Conservation (phyloP, 92 coral and sea anemone species). For the Anthopleura xanthogrammica region DNA sequence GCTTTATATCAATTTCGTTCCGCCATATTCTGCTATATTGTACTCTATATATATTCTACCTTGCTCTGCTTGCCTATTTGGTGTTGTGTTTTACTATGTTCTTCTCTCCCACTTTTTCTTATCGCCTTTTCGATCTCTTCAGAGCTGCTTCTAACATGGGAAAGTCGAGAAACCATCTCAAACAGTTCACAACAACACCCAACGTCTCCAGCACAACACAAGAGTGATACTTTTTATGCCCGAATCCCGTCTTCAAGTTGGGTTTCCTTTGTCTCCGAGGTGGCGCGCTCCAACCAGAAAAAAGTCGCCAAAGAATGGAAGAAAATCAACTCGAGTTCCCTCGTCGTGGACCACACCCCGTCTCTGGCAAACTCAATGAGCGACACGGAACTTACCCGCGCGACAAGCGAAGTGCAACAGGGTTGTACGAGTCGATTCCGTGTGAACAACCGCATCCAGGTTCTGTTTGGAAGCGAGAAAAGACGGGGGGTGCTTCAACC, state of each 20-base stretch:
- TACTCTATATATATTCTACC: too few species aligned
- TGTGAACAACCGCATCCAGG: conserved; percentile 51
- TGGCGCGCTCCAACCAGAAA: conserved; percentile 24
- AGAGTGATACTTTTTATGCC: conserved; percentile 2
- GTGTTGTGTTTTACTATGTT: too few species aligned
- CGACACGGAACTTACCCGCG: not conserved
- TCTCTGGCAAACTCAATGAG: not conserved
- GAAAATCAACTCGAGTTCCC: conserved; percentile 22
- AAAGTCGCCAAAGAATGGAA: conserved; percentile 23
- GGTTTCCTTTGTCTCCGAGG: conserved; percentile 26
- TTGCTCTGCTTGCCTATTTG: not conserved
- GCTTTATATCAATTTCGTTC: too few species aligned
- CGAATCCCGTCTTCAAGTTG: conserved; percentile 11
- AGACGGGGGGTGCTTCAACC: conserved; percentile 80
- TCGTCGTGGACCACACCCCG: conserved; percentile 20
- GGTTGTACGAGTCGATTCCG: conserved; percentile 50
- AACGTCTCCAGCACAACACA: not conserved
- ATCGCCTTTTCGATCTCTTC: not conserved
- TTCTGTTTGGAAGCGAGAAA: conserved; percentile 60
- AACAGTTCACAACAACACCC: conserved; percentile 21
- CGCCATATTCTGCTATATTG: too few species aligned
- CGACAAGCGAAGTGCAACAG: conserved; percentile 3
- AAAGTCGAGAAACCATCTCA: not conserved
- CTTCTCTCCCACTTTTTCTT: not conserved
- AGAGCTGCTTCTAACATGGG: conserved; percentile 22